These are phyloP conservation scores for human DNA, from an alignment of 2,113 vertebrate genomes.

Conservation along the genomic window DNA sequence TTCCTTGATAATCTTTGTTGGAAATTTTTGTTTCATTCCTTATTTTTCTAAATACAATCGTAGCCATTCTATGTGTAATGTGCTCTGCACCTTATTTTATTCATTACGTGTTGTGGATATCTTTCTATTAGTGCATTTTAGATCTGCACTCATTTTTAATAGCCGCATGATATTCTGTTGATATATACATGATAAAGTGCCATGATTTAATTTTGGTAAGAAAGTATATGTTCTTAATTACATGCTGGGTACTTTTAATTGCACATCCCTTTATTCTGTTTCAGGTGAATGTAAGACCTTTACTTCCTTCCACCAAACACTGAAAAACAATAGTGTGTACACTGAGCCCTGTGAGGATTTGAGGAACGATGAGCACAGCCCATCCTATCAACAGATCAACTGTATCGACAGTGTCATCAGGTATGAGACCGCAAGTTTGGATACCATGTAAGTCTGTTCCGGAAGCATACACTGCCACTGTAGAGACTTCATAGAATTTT, in stretches of 20 bases:
- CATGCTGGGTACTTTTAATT: not conserved
- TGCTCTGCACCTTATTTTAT: not conserved
- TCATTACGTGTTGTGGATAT: not conserved
- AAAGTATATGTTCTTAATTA: not conserved
- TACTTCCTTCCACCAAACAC: slow-evolving; percentile 55
- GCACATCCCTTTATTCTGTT: slow-evolving; percentile 16
- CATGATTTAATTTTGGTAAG: not conserved
- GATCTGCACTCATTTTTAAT: not conserved
- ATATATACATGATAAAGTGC: not conserved
- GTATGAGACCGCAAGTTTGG: slow-evolving; percentile 73
- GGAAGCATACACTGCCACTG: not conserved
- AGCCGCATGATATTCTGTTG: not conserved
- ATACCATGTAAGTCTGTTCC: not conserved
- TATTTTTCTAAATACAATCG: not conserved
- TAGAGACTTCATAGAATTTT: not conserved
- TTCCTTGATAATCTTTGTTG: not conserved
- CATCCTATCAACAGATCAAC: slow-evolving; percentile 95
- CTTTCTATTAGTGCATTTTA: not conserved
- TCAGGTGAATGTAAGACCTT: slow-evolving; percentile 72
- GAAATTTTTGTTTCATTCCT: not conserved
- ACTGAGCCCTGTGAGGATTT: slow-evolving; percentile 70
- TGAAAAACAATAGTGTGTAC: slow-evolving; percentile 69
- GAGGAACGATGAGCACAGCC: slow-evolving; percentile 82
- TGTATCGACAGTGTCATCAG: slow-evolving; percentile 93
- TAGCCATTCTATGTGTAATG: not conserved